These are phyloP conservation scores for Lethenteron camtschaticum DNA, from an alignment of 2,113 vertebrate genomes.

Conservation along the genomic window DNA sequence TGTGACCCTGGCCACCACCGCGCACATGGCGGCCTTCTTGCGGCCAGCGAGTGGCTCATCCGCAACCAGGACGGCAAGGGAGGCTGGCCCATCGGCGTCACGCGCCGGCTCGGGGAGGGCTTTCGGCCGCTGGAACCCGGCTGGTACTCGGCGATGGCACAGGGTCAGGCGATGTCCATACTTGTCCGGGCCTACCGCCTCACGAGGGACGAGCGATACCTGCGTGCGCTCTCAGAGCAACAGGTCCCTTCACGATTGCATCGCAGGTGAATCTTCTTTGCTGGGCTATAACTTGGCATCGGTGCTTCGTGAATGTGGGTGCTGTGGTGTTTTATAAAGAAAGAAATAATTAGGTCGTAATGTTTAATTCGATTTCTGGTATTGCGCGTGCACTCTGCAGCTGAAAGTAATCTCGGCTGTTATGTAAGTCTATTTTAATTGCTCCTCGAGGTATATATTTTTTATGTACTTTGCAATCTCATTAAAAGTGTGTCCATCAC, in stretches of 20 bases:
- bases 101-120: conserved; percentile 73
- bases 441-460: no score
- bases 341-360: no score
- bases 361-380: no score
- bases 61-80: conserved; percentile 78
- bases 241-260: conserved; percentile 50
- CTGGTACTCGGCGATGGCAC: conserved; percentile 98
- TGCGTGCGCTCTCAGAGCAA: conserved; percentile 56
- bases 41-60: conserved; percentile 73
- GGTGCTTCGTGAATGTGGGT: no score
- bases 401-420: no score
- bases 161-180: conserved; percentile 89
- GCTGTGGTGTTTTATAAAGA: no score
- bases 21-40: conserved; percentile 87
- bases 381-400: no score
- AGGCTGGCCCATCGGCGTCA: conserved; percentile 92
- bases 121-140: conserved; percentile 74
- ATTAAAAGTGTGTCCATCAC: no score
- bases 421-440: no score
- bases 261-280: conserved; percentile 36
- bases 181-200: conserved; percentile 68
- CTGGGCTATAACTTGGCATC: no score
- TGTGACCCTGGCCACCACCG: conserved; percentile 60
- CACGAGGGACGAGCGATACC: conserved; percentile 54
- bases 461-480: no score